Evolutionary conservation across 2,113 vertebrate species (phyloP).

Genomic region (Clarias gariepinus): DNA sequence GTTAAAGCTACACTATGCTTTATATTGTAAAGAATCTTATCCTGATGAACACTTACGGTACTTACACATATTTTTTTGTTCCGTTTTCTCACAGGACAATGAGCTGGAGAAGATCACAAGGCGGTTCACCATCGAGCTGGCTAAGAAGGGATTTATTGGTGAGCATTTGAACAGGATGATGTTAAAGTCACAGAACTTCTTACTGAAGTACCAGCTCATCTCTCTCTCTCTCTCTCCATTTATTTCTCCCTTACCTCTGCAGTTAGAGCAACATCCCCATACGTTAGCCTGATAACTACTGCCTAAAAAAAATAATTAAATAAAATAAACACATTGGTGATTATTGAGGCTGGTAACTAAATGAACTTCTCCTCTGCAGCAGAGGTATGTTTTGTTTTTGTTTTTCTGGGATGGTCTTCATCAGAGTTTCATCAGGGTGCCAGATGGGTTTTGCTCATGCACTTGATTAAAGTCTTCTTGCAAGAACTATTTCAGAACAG

Average conservation of each 20-base stretch:
- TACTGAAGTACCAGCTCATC: too few relatives aligned
- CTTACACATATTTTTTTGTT: background rate
- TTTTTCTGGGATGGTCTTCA: too few relatives aligned
- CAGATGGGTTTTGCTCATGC: too few relatives aligned
- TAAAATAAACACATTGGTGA: too few relatives aligned
- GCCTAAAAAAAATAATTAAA: too few relatives aligned
- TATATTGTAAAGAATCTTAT: background rate
- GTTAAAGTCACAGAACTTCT: too few relatives aligned
- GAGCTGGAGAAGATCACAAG: conserved; percentile 91
- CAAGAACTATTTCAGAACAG: too few relatives aligned
- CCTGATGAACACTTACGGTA: background rate
- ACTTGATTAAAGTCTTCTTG: too few relatives aligned
- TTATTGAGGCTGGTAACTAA: too few relatives aligned
- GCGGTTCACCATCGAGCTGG: conserved; percentile 88
- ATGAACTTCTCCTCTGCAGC: too few relatives aligned
- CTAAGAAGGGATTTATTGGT: conserved; percentile 93
- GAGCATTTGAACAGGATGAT: conserved; percentile 54
- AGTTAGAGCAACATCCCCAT: background rate
- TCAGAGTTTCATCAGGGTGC: too few relatives aligned
- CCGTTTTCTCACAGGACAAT: conserved; percentile 75
- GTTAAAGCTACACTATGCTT: background rate
- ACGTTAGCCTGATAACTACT: background rate
- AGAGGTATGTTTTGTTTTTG: too few relatives aligned
- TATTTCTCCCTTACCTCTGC: background rate
- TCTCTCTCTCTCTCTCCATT: background rate